Evolutionary conservation across 2,797 vertebrate species (phyloP).

Genomic region (Tangara arthus): DNA sequence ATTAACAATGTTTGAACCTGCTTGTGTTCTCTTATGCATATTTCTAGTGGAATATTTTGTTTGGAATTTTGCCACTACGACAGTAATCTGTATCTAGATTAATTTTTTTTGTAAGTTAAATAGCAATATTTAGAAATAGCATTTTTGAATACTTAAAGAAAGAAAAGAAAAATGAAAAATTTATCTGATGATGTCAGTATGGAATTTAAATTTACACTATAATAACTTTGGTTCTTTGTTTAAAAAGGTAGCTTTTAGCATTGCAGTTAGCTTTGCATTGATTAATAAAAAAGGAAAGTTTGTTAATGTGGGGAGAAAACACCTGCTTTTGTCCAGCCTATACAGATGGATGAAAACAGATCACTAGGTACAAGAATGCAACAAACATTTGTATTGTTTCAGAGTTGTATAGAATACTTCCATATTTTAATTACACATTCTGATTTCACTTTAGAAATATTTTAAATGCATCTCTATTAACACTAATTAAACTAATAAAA

Average conservation of each 20-base stretch:
- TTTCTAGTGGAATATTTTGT: slow-evolving; percentile 60
- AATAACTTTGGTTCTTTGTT: slow-evolving; percentile 42
- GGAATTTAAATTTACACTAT: slow-evolving; percentile 6
- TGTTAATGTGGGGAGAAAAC: not conserved
- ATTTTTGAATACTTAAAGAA: not conserved
- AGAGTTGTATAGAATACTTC: not conserved
- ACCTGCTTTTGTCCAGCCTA: slow-evolving; percentile 17
- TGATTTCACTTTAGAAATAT: not conserved
- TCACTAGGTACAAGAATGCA: not conserved
- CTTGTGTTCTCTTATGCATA: slow-evolving; percentile 56
- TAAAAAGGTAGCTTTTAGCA: slow-evolving; percentile 32
- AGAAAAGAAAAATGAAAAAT: not conserved
- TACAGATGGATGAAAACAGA: not conserved
- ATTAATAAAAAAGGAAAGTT: slow-evolving; percentile 41
- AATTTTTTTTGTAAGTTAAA: slow-evolving; percentile 16
- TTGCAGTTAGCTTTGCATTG: not conserved
- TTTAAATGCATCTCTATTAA: not conserved
- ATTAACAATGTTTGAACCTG: slow-evolving; percentile 49
- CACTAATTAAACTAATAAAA: not conserved
- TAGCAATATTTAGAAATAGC: not conserved
- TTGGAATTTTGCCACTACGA: slow-evolving; percentile 52
- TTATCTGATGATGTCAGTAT: not conserved
- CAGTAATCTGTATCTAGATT: not conserved
- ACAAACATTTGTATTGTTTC: not conserved
- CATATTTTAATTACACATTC: not conserved